These are phyloP conservation scores for Aphelenchoides besseyi DNA, from an alignment of 1,140 invertebrate species.

Conservation along the genomic window DNA sequence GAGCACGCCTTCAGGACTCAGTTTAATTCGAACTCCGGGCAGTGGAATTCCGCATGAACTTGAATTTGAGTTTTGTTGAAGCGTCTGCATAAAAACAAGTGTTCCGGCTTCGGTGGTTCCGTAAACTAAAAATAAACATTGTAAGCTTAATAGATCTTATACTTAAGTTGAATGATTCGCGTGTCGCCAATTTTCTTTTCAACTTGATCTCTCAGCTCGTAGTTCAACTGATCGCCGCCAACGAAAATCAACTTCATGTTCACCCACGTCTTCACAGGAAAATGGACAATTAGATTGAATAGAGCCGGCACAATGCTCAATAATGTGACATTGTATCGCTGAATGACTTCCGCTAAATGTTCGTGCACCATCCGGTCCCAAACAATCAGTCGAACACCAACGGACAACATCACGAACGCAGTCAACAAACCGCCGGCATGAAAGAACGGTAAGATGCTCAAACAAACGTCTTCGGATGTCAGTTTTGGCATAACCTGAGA, in stretches of 20 bases:
- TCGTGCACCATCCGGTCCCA: background rate
- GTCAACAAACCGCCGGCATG: slow-evolving; percentile 47
- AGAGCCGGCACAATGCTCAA: slow-evolving; percentile 13
- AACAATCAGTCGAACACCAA: slow-evolving; percentile 25
- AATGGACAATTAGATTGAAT: background rate
- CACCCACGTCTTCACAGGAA: background rate
- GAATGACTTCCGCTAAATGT: background rate
- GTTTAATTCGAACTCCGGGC: slow-evolving; percentile 15
- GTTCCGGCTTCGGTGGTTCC: slow-evolving; percentile 27
- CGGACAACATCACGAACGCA: slow-evolving; percentile 28
- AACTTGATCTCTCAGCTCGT: background rate
- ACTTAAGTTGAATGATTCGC: background rate
- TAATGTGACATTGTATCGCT: background rate
- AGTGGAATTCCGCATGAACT: slow-evolving; percentile 23
- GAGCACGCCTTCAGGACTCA: background rate
- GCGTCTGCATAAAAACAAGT: slow-evolving; percentile 22
- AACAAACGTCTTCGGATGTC: slow-evolving; percentile 23
- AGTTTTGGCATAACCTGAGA: slow-evolving; percentile 27
- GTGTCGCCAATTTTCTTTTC: background rate
- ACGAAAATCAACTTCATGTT: background rate
- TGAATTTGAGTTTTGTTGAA: background rate
- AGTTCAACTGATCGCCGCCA: background rate
- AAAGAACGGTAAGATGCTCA: slow-evolving; percentile 41
- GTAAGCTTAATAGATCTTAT: background rate
- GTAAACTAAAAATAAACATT: slow-evolving; percentile 22